Evolutionary conservation across 2,888 invertebrate genomes (phyloP).

Genomic region (Hetaerina titia): DNA sequence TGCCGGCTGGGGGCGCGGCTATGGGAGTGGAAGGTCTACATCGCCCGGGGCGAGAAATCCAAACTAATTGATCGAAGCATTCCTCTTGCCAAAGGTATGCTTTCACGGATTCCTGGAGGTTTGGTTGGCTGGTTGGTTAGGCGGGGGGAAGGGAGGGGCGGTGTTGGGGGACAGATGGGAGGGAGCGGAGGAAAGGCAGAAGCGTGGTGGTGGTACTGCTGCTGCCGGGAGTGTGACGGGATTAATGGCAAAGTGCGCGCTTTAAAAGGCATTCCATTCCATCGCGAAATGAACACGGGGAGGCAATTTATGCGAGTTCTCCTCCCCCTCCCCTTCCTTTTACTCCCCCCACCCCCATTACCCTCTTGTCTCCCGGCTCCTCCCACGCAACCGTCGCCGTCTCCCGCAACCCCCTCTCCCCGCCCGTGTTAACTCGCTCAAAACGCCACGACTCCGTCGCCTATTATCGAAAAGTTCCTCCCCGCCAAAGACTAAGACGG

Average conservation of each 20-base stretch:
- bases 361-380: no score
- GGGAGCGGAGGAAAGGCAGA: background rate
- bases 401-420: background rate
- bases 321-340: background rate
- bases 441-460: slow-evolving; percentile 1
- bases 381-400: background rate
- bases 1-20: background rate
- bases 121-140: background rate
- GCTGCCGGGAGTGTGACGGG: slow-evolving; percentile 3
- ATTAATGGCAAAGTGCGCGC: background rate
- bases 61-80: slow-evolving; percentile 37
- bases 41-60: slow-evolving; percentile 5
- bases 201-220: background rate
- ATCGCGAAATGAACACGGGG: slow-evolving; percentile 46
- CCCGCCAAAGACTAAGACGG: background rate
- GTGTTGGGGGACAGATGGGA: background rate
- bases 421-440: background rate
- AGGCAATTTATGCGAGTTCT: slow-evolving; percentile 52
- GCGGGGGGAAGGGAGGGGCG: background rate
- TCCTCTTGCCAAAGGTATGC: slow-evolving; percentile 26
- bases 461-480: slow-evolving; percentile 54
- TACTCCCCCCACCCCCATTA: background rate
- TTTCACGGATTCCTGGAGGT: background rate
- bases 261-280: slow-evolving; percentile 55
- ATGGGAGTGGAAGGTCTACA: background rate